A percentile compares a stretch with the other conserved stretches of the same genome.
phyloP scores from a whole-genome alignment of 2,797 vertebrate genomes.

The Hozukius guyotensis region DNA sequence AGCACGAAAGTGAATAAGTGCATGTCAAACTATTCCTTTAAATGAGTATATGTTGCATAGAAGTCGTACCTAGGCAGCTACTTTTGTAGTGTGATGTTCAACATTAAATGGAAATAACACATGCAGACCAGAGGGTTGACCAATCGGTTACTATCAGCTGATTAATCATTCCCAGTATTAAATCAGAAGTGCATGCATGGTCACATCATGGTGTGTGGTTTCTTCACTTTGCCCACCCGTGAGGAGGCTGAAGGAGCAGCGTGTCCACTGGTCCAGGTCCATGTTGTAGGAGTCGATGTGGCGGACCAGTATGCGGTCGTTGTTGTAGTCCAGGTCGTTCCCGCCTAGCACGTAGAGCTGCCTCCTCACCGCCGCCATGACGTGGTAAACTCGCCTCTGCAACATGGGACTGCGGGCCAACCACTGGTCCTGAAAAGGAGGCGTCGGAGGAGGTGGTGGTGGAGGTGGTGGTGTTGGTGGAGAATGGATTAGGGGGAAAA shows the following conservation, averaged over 20 bases:
- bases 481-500: neutral
- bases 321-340: conserved; percentile 97
- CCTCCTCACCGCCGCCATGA: conserved; percentile 93
- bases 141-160: neutral
- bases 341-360: conserved; percentile 95
- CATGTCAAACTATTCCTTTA: neutral
- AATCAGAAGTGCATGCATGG: neutral
- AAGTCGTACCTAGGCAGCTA: too few species aligned
- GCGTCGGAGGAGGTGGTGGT: neutral
- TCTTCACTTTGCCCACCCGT: conserved; percentile 83
- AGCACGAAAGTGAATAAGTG: neutral
- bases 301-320: conserved; percentile 94
- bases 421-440: conserved; percentile 90
- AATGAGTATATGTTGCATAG: neutral
- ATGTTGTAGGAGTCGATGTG: conserved; percentile 96
- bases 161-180: neutral
- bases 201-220: neutral
- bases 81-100: neutral
- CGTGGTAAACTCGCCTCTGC: conserved; percentile 96
- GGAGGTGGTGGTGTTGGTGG: neutral
- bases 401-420: conserved; percentile 92
- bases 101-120: neutral
- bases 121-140: neutral
- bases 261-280: conserved; percentile 95
- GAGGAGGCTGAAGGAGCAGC: conserved; percentile 93